These are phyloP conservation scores for Bombus consobrinus DNA, from an alignment of 1,140 invertebrate genomes.

Conservation along the genomic window DNA sequence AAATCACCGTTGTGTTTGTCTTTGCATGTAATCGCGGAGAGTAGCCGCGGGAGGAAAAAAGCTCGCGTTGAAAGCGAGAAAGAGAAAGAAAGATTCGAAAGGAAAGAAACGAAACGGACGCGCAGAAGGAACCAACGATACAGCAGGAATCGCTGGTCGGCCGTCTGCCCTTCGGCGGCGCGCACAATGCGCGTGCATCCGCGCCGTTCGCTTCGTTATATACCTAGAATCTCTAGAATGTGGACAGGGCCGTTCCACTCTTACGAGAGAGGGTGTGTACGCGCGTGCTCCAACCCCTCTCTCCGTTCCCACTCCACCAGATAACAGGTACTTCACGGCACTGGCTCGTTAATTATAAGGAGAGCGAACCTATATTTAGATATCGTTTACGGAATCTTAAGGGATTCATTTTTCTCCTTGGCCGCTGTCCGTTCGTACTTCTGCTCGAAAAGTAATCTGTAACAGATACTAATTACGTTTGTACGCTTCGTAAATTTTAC, in stretches of 20 bases:
- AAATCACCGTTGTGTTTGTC: slow-evolving; percentile 72
- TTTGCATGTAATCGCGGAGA: slow-evolving; percentile 66
- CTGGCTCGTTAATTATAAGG: slow-evolving; percentile 40
- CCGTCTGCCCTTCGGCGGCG: slow-evolving; percentile 34
- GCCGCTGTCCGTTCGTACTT: not conserved
- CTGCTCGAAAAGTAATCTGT: not conserved
- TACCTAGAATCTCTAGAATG: slow-evolving; percentile 56
- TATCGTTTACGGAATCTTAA: slow-evolving; percentile 33
- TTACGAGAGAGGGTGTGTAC: slow-evolving; percentile 54
- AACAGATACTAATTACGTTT: slow-evolving; percentile 21
- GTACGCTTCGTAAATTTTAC: not conserved
- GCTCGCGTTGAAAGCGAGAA: not conserved
- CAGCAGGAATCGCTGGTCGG: slow-evolving; percentile 21
- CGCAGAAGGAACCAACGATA: slow-evolving; percentile 9
- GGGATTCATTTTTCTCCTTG: slow-evolving; percentile 29
- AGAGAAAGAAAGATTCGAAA: not conserved
- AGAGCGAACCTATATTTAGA: slow-evolving; percentile 41
- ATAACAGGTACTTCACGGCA: slow-evolving; percentile 8
- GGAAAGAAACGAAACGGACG: slow-evolving; percentile 1
- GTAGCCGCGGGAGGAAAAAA: not conserved
- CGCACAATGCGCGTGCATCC: slow-evolving; percentile 43
- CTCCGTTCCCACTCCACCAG: not conserved
- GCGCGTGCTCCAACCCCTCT: slow-evolving; percentile 52
- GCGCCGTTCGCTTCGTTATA: slow-evolving; percentile 10
- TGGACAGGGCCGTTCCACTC: slow-evolving; percentile 32